Conservation (phyloP, 1,140 invertebrate species). For the Tribolium madens region DNA sequence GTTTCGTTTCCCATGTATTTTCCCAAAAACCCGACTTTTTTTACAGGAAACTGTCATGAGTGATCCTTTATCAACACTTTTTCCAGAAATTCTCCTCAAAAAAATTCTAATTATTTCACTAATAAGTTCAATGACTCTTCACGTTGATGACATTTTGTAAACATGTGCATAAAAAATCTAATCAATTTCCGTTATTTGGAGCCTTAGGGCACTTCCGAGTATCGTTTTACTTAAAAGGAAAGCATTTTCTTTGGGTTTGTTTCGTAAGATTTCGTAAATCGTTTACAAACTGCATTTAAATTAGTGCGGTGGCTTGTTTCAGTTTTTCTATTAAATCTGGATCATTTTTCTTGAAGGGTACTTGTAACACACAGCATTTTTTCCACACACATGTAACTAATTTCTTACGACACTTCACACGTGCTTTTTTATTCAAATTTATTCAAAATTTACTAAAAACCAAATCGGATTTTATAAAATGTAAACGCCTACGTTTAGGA, state of each 20-base stretch:
- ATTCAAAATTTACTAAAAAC: conserved; percentile 30
- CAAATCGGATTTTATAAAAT: conserved; percentile 20
- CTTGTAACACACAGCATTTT: conserved; percentile 3
- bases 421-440: conserved; percentile 25
- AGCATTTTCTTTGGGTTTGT: neutral
- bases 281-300: neutral
- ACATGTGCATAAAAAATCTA: conserved; percentile 32
- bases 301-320: conserved; percentile 21
- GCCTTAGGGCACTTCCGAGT: conserved; percentile 9
- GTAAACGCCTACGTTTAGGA: conserved; percentile 46
- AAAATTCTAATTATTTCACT: conserved; percentile 2
- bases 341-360: neutral
- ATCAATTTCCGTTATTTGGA: conserved; percentile 32
- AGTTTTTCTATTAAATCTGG: conserved; percentile 26
- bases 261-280: neutral
- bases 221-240: neutral
- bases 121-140: conserved; percentile 52
- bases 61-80: neutral
- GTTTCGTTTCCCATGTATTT: conserved; percentile 64
- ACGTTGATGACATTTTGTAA: conserved; percentile 51
- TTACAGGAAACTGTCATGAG: conserved; percentile 27
- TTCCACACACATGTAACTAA: neutral
- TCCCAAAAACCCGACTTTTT: neutral
- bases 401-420: neutral
- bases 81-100: neutral